A percentile compares a stretch with the other conserved stretches of the same genome.
Conservation (phyloP, 2,797 vertebrate genomes). For the Hypotaenidia okinawae region DNA sequence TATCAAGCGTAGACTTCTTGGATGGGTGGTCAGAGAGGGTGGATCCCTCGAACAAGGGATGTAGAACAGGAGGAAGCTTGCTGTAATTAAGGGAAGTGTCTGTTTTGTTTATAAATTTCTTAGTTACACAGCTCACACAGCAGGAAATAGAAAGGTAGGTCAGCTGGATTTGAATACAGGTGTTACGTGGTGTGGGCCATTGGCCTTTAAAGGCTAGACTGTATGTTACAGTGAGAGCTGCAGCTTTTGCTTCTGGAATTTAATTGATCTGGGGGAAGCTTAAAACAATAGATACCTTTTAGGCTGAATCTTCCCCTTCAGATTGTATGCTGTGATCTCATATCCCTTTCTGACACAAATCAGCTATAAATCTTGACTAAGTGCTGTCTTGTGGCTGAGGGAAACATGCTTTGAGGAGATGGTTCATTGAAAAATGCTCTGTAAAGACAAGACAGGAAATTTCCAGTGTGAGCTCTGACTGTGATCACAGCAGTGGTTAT, state of each 20-base stretch:
- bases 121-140: neutral
- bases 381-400: neutral
- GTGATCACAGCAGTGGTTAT: neutral
- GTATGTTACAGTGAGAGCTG: neutral
- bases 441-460: neutral
- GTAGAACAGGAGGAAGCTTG: neutral
- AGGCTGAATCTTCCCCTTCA: neutral
- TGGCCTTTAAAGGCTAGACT: neutral
- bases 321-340: neutral
- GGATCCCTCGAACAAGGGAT: neutral
- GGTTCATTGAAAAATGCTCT: neutral
- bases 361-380: neutral
- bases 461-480: neutral
- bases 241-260: neutral
- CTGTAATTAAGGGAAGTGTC: neutral
- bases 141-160: neutral
- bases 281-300: neutral
- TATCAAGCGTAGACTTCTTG: neutral
- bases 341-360: neutral
- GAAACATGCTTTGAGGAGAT: neutral
- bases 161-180: neutral
- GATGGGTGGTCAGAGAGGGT: neutral
- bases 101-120: neutral
- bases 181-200: neutral
- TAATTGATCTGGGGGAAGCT: neutral